These are phyloP conservation scores for Haliaeetus leucogaster DNA, from an alignment of 2,113 vertebrate species.

Conservation along the genomic window DNA sequence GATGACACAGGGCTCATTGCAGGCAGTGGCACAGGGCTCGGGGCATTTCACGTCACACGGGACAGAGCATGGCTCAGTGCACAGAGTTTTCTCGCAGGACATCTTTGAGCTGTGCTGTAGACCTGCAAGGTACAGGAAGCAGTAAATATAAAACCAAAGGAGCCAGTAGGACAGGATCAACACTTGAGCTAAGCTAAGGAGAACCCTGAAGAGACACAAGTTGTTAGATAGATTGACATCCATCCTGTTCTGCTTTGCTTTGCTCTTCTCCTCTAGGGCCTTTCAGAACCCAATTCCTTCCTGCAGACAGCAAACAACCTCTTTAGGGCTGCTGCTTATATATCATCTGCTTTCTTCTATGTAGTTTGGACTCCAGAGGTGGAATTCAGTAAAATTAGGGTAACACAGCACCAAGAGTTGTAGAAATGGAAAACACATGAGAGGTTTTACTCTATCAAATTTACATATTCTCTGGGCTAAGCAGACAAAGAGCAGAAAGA, in stretches of 20 bases:
- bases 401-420: not conserved
- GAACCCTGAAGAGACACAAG: not conserved
- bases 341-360: not conserved
- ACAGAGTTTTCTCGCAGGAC: constrained; percentile 14
- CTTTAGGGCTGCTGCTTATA: not conserved
- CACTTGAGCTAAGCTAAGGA: not conserved
- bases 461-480: not conserved
- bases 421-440: not conserved
- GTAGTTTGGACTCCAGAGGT: not conserved
- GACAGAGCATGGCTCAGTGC: not conserved
- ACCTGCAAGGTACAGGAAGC: not conserved
- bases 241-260: not conserved
- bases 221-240: rapidly evolving
- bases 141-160: not conserved
- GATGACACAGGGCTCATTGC: constrained; percentile 24
- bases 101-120: not conserved
- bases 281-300: not conserved
- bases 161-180: rapidly evolving
- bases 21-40: not conserved
- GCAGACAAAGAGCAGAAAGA: not conserved
- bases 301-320: not conserved
- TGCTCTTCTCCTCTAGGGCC: not conserved
- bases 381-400: not conserved
- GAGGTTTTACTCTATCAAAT: not conserved
- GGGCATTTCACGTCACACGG: not conserved